Evolutionary conservation across 2,888 invertebrate genomes (phyloP), one percentile per base, ranked within the genome.

Genomic region (Lasioglossum marginatum): DNA sequence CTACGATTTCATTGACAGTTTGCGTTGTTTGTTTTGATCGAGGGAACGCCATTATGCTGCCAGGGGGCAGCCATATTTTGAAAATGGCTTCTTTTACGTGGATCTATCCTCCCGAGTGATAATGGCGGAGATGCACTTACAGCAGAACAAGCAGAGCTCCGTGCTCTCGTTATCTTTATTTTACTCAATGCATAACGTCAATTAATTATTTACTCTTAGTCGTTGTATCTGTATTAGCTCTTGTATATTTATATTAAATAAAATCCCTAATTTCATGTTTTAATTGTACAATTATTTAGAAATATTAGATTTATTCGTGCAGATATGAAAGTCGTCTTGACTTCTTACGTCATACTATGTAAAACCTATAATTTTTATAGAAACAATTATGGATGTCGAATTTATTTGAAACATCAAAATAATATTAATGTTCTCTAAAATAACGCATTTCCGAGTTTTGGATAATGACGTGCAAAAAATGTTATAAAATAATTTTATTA

Each of bases 61-160:
- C 95, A 96, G 96, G 96, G 96, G 96, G 96, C 96, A 96, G 96
- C 96, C 96, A 96, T 96, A 95, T 96, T 96, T 95, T 95, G 95
- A 95, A 96, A 96, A 96, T 96, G 96, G 96, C 96, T 95, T 96
- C 96, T 92, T 92, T 92, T 88, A 88, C 87, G 83, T 77, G 85
- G 84, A 84, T 84, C 84, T 82, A 71, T 86, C 87, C 68, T 84
- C 87, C 77, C 81, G 60, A 79, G 80, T 81, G 88, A 83, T 83
- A 88, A 91, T 90, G 90, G 90, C 90, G 89, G 90, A 83, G 80
- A 68, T 48, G 79, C 63, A 72, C 81, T 76, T 66, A 34, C 80
- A 76, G 57, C 48, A 82, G 80, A 72, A 81, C 72, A 70, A 77
- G 79, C 77, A 68, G 78, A 72, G 80, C 71, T 79, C 82, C 37